Base-by-base conservation (phyloP, 1,140 invertebrate genomes). In the Diorhabda carinulata region DNA sequence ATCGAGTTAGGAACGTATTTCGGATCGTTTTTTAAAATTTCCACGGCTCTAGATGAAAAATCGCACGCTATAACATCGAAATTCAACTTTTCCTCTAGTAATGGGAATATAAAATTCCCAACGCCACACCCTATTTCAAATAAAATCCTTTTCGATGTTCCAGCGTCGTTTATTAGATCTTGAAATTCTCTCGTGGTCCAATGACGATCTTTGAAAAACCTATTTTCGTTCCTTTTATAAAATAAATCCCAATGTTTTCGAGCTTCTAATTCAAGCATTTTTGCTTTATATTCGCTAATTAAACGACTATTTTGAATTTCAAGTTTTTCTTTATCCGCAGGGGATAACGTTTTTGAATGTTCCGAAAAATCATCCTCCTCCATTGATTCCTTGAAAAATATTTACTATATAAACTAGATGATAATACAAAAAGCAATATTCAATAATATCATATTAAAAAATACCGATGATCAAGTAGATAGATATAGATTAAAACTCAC, bases 171-270 rank as follows among this genome's bases (percentile, higher is more conserved):
- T 10, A 84, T 66, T 9, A 99, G 82, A 80, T 98, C 96, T 73
- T 89, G 79, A 83, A 99, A 98, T 83, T 99, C 98, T 76, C 94
- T 84, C 65, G 89, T 93, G 3, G 95, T 98, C 98, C 98, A 99
- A 80, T 98, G 95, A 25, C 98, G 86, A 83, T 99, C 96, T 83
- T 96, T 96, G 80, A 98, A 99, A 79, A 99, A 99, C 73, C 90
- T 86, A 0, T 87, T 91, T 74, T 92, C 90, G 80, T 97, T 96
- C 70, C 95, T 83, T 82, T 98, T 98, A 79, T 99, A 99, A 83
- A 99, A 99, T 61, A 97, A 83, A 83, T 99, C 97, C 98, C 98
- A 99, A 81, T 98, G 90, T 73, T 94, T 92, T 77, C 91, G 90
- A 0, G 96, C 93, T 76, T 99, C 89, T 61, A 81, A 83, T 83